Conservation (phyloP, 2,113 vertebrate genomes). For the Macroglossus sobrinus region DNA sequence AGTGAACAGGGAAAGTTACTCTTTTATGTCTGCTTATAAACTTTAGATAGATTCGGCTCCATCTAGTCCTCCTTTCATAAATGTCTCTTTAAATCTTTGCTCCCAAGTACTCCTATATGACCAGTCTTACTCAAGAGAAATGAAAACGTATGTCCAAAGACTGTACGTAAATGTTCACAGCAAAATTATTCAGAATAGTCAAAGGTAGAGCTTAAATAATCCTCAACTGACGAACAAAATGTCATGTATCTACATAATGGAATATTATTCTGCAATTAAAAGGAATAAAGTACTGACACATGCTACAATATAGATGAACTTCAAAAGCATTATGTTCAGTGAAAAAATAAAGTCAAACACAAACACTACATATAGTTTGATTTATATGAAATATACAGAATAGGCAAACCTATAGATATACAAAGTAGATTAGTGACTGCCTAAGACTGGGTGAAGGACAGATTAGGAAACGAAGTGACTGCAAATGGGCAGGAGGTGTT, state of each 20-base stretch:
- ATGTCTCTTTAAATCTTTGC: background rate
- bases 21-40: background rate
- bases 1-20: background rate
- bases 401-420: background rate
- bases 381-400: background rate
- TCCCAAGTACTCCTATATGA: background rate
- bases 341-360: background rate
- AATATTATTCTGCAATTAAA: background rate
- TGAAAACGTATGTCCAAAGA: background rate
- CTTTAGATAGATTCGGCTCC: background rate
- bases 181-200: background rate
- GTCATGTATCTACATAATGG: background rate
- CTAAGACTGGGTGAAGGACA: no score
- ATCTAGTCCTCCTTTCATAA: background rate
- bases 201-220: background rate
- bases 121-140: background rate
- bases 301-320: background rate
- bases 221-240: background rate
- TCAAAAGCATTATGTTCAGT: background rate
- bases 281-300: background rate
- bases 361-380: background rate
- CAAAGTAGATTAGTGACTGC: background rate
- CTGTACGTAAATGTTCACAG: background rate
- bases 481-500: background rate
- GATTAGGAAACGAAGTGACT: background rate